A percentile compares a stretch with the other conserved stretches of the same genome.
Evolutionary conservation across 1,140 invertebrate species (phyloP).

Genomic region (Sminthurides bifidus): DNA sequence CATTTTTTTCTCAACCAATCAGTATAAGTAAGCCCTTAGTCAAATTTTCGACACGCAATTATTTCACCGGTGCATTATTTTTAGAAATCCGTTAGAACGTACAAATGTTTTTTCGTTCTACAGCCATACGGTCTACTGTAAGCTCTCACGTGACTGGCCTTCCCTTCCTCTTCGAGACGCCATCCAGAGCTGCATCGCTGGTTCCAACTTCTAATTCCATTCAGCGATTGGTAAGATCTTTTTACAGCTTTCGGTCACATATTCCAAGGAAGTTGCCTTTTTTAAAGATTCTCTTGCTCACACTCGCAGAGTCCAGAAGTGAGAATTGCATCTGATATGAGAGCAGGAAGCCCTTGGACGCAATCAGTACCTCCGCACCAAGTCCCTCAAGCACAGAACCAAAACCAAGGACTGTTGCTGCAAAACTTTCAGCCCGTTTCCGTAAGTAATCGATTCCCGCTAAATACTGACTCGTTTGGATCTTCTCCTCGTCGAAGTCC

Average conservation of each 20-base stretch:
- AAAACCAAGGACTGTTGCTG: too few species aligned
- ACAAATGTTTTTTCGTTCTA: not conserved
- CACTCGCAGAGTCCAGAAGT: constrained; percentile 11
- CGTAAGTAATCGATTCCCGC: too few species aligned
- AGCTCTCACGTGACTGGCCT: constrained; percentile 30
- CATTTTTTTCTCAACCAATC: constrained; percentile 17
- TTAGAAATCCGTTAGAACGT: not conserved
- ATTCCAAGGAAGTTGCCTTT: not conserved
- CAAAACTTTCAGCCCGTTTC: too few species aligned
- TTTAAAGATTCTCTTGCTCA: not conserved
- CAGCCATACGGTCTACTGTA: too few species aligned
- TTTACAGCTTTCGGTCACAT: too few species aligned
- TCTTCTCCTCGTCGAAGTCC: constrained; percentile 3
- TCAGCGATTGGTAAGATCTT: constrained; percentile 20
- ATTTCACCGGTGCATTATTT: not conserved
- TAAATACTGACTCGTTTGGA: not conserved
- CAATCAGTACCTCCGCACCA: too few species aligned
- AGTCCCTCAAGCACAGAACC: too few species aligned
- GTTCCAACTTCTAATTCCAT: constrained; percentile 15
- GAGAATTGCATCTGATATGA: constrained; percentile 1
- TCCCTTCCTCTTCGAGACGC: constrained; percentile 26
- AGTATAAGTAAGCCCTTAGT: constrained; percentile 18
- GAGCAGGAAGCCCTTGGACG: constrained; percentile 8
- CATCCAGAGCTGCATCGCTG: constrained; percentile 21
- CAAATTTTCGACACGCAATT: not conserved